These are phyloP conservation scores for Lutjanus campechanus DNA, from an alignment of 2,797 vertebrate species.

Conservation along the genomic window DNA sequence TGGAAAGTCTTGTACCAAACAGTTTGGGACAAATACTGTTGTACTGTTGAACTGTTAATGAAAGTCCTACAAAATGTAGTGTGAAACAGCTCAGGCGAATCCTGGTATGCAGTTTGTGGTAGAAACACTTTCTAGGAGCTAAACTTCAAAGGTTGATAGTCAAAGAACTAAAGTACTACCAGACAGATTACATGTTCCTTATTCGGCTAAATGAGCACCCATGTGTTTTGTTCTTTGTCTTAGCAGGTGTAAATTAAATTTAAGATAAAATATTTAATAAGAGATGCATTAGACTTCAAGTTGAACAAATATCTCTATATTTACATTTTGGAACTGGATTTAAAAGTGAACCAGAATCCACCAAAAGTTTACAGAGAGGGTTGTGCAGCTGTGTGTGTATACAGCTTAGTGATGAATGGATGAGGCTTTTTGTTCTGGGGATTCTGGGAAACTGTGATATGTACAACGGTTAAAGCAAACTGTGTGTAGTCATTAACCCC, in stretches of 20 bases:
- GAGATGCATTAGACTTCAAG: background rate
- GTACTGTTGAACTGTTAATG: background rate
- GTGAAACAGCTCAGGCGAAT: background rate
- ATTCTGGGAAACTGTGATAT: constrained; percentile 23
- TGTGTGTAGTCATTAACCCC: background rate
- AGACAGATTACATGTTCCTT: background rate
- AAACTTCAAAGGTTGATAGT: background rate
- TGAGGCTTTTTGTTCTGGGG: background rate
- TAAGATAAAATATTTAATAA: background rate
- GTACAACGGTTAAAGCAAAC: too few relatives aligned
- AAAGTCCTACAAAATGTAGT: background rate
- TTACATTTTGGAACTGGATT: background rate
- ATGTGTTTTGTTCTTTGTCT: background rate
- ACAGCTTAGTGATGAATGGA: constrained; percentile 19
- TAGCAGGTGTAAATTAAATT: background rate
- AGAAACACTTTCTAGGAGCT: background rate
- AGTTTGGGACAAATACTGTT: background rate
- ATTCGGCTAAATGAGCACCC: background rate
- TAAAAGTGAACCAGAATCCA: background rate
- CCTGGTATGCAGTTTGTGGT: background rate
- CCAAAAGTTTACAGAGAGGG: background rate
- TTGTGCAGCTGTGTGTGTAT: background rate
- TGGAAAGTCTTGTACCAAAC: background rate
- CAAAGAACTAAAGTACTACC: background rate
- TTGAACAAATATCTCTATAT: background rate